Evolutionary conservation across 2,888 invertebrate genomes (phyloP).

Genomic region (Acanthacorydalis orientalis): DNA sequence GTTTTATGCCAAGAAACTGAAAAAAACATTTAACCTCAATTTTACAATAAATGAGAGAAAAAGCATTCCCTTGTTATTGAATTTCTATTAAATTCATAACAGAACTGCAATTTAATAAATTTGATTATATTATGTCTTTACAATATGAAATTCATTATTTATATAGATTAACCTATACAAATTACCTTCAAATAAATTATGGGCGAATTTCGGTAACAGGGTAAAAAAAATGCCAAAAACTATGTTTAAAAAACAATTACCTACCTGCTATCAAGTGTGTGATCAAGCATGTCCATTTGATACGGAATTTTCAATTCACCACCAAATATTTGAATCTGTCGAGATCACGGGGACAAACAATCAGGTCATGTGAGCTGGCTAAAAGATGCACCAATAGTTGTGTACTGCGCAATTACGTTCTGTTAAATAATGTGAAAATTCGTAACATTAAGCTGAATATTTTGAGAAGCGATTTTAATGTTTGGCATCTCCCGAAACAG

Average conservation of each 20-base stretch:
- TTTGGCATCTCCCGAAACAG: no score
- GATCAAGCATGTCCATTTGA: constrained; percentile 38
- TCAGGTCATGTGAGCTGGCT: constrained; percentile 49
- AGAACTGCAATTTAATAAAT: not conserved
- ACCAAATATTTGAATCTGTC: constrained; percentile 44
- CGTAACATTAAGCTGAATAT: no score
- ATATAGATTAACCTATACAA: constrained; percentile 9
- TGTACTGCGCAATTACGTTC: no score
- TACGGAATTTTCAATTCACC: constrained; percentile 19
- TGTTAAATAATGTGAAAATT: no score
- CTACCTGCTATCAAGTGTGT: constrained; percentile 45
- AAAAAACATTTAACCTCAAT: not conserved
- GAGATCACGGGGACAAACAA: constrained; percentile 57
- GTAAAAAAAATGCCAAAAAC: constrained; percentile 11
- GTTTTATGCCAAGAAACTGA: no score
- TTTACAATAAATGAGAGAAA: not conserved
- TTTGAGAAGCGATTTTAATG: no score
- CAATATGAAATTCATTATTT: constrained; percentile 6
- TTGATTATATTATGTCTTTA: not conserved
- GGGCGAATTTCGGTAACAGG: constrained; percentile 26
- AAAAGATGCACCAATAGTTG: not conserved
- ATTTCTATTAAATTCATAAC: not conserved
- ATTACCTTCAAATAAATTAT: constrained; percentile 27
- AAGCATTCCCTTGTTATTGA: not conserved
- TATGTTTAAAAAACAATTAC: constrained; percentile 10